These are phyloP conservation scores for Zoanthus sansibaricus DNA, from an alignment of 92 coral and sea anemone genomes.

Conservation along the genomic window DNA sequence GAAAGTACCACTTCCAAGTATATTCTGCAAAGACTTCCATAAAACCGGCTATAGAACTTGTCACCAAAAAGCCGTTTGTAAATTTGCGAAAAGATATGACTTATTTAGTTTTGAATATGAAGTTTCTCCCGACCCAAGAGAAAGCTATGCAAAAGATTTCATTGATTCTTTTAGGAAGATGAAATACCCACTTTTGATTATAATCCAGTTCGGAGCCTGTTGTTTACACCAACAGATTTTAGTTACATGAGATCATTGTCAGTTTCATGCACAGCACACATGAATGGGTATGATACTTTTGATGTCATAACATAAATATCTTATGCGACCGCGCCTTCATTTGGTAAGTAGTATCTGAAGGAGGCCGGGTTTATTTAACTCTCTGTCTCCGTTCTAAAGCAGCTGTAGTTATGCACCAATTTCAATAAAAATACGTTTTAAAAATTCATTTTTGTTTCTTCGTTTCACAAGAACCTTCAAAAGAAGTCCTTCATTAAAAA, in stretches of 20 bases:
- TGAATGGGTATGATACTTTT: not conserved
- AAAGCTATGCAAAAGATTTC: not conserved
- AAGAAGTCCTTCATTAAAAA: too few species aligned
- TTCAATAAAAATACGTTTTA: not conserved
- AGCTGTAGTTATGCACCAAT: too few species aligned
- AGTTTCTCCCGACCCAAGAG: too few species aligned
- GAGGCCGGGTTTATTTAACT: too few species aligned
- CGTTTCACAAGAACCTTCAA: not conserved
- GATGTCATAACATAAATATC: not conserved
- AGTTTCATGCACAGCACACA: slow-evolving; percentile 37
- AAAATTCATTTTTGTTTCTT: not conserved
- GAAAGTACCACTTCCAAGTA: too few species aligned
- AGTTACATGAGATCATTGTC: slow-evolving; percentile 38
- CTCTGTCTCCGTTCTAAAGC: too few species aligned
- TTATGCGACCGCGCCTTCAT: not conserved
- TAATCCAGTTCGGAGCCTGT: slow-evolving; percentile 25
- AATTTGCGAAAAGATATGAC: too few species aligned
- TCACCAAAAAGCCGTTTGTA: too few species aligned
- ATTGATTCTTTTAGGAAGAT: not conserved
- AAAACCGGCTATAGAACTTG: too few species aligned
- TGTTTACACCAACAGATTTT: slow-evolving; percentile 20
- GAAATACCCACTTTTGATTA: not conserved
- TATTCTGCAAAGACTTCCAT: too few species aligned
- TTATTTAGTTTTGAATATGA: too few species aligned
- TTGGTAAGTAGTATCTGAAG: too few species aligned